phyloP scores from a whole-genome alignment of 2,113 vertebrate species.

The Ursus arctos region DNA sequence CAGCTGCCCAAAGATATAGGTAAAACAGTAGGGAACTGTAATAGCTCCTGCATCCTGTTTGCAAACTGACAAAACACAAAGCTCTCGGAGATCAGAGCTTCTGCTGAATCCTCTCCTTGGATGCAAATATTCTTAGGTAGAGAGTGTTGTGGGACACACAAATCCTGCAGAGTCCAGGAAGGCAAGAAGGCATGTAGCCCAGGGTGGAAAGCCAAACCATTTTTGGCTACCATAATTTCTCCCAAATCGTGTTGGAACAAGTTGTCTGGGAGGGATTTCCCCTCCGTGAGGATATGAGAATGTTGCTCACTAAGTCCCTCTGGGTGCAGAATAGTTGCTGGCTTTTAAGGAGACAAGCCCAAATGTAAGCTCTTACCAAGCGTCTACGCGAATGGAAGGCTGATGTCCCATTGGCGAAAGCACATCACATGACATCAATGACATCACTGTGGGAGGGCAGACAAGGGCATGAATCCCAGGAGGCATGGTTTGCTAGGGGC shows the following conservation, averaged over 20 bases:
- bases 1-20: background rate
- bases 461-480: background rate
- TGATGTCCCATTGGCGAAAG: background rate
- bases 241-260: background rate
- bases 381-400: background rate
- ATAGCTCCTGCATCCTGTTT: background rate
- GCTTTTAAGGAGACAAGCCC: background rate
- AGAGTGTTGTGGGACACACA: background rate
- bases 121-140: background rate
- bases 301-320: background rate
- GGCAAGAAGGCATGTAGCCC: background rate
- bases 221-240: background rate
- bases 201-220: background rate
- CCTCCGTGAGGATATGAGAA: background rate
- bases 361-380: background rate
- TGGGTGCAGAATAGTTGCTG: background rate
- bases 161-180: background rate
- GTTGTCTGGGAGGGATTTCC: background rate
- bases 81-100: conserved; percentile 27
- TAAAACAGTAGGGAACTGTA: background rate
- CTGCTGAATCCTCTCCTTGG: background rate
- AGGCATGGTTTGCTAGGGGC: background rate
- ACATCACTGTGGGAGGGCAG: background rate
- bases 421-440: background rate
- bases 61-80: conserved; percentile 34